Conservation (phyloP, 1,140 invertebrate species). For the Tetramorium parvispinum region DNA sequence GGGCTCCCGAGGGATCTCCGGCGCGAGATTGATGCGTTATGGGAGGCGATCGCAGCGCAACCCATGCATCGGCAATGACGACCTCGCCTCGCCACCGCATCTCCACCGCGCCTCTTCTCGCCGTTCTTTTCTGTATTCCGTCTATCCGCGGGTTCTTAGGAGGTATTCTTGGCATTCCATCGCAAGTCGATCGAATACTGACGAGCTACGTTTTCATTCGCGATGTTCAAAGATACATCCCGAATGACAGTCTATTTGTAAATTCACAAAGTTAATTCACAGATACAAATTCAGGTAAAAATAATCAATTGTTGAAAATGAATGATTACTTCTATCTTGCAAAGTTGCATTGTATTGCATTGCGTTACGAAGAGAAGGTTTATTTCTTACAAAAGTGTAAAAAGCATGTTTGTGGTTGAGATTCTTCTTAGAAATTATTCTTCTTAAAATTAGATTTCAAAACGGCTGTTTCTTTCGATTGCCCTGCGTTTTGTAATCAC, state of each 20-base stretch:
- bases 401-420: background rate
- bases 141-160: conserved; percentile 33
- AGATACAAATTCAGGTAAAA: background rate
- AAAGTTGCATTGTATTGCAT: background rate
- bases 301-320: too few species aligned
- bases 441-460: background rate
- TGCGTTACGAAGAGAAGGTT: background rate
- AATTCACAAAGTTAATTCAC: background rate
- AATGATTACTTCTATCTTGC: background rate
- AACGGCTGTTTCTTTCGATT: background rate
- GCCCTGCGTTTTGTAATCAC: background rate
- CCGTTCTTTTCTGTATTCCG: conserved; percentile 38
- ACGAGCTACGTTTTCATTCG: conserved; percentile 16
- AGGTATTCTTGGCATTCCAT: background rate
- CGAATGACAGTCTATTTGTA: background rate
- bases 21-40: conserved; percentile 73
- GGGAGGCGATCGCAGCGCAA: conserved; percentile 72
- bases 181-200: conserved; percentile 39
- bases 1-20: conserved; percentile 59
- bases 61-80: conserved; percentile 72
- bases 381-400: background rate
- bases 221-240: background rate
- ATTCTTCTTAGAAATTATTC: background rate
- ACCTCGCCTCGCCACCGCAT: conserved; percentile 19
- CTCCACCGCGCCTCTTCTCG: background rate